These are phyloP conservation scores for Toxonevra muliebris DNA, from an alignment of 2,888 invertebrate genomes.

Conservation along the genomic window DNA sequence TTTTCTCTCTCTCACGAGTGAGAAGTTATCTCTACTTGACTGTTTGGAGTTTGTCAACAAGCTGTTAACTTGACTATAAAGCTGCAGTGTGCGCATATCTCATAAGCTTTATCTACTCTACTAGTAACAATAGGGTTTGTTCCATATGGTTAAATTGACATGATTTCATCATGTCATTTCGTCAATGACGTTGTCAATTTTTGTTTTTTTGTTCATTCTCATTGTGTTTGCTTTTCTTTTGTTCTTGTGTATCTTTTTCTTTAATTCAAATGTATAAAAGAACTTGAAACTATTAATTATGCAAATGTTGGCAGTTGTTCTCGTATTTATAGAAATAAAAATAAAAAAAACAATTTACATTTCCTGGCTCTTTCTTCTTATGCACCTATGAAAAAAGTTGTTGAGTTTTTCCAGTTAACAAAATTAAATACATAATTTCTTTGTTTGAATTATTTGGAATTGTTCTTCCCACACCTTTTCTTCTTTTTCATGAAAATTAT, in stretches of 20 bases:
- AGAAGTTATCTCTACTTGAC: constrained; percentile 12
- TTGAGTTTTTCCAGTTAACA: no score
- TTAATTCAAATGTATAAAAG: background rate
- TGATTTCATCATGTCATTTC: constrained; percentile 54
- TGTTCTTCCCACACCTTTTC: no score
- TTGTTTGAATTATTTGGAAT: no score
- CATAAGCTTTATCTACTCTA: background rate
- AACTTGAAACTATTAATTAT: constrained; percentile 11
- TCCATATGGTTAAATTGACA: constrained; percentile 57
- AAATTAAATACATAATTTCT: no score
- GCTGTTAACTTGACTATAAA: background rate
- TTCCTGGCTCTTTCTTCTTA: no score
- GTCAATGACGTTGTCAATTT: constrained; percentile 43
- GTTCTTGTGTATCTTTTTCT: no score
- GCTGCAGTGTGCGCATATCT: background rate
- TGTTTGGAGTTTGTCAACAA: constrained; percentile 7
- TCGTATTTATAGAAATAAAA: no score
- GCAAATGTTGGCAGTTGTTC: background rate
- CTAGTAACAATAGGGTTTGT: constrained; percentile 33
- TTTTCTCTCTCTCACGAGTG: background rate
- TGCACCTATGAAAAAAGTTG: no score
- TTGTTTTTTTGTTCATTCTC: constrained; percentile 29
- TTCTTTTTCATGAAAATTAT: no score
- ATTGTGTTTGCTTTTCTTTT: background rate
- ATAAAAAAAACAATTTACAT: no score